Evolutionary conservation across 1,140 invertebrate species (phyloP), one percentile per base, ranked within the genome.

Genomic region (Fopius arisanus): DNA sequence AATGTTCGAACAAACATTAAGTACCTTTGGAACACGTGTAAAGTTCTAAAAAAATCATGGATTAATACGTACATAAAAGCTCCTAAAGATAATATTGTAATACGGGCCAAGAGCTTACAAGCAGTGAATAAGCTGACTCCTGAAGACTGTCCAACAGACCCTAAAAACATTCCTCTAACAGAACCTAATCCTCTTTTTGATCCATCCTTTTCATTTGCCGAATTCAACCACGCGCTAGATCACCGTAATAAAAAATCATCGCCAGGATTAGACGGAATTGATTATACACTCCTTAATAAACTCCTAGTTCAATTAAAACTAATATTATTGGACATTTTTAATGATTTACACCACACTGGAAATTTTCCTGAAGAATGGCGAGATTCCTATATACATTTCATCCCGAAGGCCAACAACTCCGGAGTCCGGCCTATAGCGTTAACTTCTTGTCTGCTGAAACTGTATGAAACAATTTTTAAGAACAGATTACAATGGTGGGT

Each of bases 1-100:
- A 43, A 69, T 54, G 68, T 10, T 2, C 43, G 21, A 33, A 19
- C 26, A 3, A 51, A 74, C 37, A 23, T 12, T 19, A 28, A 10
- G 2, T 68, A 74, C n/a, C 31, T 77, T 29, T 77, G 66, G 69
- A 74, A 73, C n/a, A 77, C 62, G 14, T 77, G 65, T 12, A 77
- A 74, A 67, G 63, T 77, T 31, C 69, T 77, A n/a, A 77, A 72
- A 41, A 74, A 74, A 28, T 26, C 40, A 37, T 73, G 62, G 68
- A 31, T 65, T 10, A 76, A 74, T 40, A 68, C 54, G 40, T 21
- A 43, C 3, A 14, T 66, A 12, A 40, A 41, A 21, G 19, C 21
- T 12, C 26, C 28, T 14, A 69, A 10, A 41, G 31, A 63, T n/a
- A 26, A 43, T 19, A 3, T 41, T n/a, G 29, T 40, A 21, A 63